Percentiles rank a stretch among this genome's conserved stretches.
These are phyloP conservation scores for Acanthis flammea DNA, from an alignment of 2,797 vertebrate genomes.

Conservation along the genomic window DNA sequence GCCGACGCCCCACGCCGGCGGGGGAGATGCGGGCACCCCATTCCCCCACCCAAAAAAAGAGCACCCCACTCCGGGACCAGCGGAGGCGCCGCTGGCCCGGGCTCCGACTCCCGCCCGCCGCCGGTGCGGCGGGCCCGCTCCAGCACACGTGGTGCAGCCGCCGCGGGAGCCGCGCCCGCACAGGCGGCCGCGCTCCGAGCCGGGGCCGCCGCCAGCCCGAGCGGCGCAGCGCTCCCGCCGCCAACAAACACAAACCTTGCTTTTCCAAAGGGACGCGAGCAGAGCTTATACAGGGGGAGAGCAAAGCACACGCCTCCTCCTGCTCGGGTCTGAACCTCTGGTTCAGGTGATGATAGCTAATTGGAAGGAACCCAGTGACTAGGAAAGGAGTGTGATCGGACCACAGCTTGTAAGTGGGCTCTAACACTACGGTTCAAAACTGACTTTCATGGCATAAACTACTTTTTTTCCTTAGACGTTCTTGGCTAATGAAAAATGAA, in stretches of 20 bases:
- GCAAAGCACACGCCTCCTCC: rapidly evolving
- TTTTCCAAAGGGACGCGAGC: rapidly evolving
- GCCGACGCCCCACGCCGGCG: background rate
- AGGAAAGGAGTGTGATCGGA: background rate
- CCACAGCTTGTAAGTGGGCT: background rate
- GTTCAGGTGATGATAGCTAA: background rate
- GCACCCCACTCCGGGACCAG: background rate
- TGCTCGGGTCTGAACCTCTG: background rate
- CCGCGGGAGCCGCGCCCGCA: background rate
- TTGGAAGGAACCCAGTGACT: background rate
- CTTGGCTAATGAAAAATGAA: background rate
- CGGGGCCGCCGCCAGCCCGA: background rate
- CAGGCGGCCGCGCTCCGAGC: background rate
- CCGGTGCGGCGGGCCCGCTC: background rate
- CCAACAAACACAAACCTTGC: background rate
- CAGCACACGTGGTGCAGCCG: slow-evolving; percentile 17
- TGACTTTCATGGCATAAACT: background rate
- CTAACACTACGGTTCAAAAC: background rate
- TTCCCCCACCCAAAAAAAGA: background rate
- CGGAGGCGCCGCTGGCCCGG: rapidly evolving
- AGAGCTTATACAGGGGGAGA: rapidly evolving
- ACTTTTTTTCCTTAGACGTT: background rate
- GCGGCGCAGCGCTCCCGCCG: background rate
- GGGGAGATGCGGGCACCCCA: background rate
- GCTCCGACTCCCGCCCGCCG: background rate